Base-by-base conservation (phyloP, 2,888 invertebrate genomes). In the Tortrix viridana region DNA sequence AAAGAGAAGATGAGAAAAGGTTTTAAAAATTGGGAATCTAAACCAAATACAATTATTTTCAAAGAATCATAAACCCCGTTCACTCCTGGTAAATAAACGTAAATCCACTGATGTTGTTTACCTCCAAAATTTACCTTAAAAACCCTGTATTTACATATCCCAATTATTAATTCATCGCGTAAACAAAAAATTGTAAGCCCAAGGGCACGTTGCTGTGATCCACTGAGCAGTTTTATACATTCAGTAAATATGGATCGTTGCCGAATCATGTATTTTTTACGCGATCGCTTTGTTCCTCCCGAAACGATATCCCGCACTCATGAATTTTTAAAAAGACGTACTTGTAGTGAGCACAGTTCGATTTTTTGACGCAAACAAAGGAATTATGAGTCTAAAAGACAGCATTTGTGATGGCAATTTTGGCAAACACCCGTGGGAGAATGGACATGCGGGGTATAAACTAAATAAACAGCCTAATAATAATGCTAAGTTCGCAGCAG, bases 241-340 rank as follows among this genome's bases (percentile, higher is more conserved):
- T 56, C 55, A 9, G 49, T 50, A 49, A 61, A 61, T 38, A 55
- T 46, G 44, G 55, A 56, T 61, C 55, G 44, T 49, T 56, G 55
- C 49, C 37, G 55, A 61, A 23, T 56, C 49, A 56, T 61, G 55
- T 50, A 61, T 56, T 61, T 60, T 61, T 61, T 61, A 61, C 49
- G 49, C 44, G 55, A 61, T 61, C 49, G 49, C 55, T 61, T 61
- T 61, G 61, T 61, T 56, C 61, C 49, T 47, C 38, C 44, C 44
- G 55, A 61, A 55, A 61, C 50, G 61, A 56, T 61, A 61, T 56
- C 44, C 55, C 37, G 32, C 22, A 49, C 37, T 56, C 44, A 61
- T 61, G 61, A 61, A 61, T 61, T 56, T 61, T 61, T 50, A 50
- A 61, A 56, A 61, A 32, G 53, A 19, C 61, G 61, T 61, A 50